Conservation (phyloP, 35 echinoderm and acorn worm genomes). For the Apostichopus parvimensis region DNA sequence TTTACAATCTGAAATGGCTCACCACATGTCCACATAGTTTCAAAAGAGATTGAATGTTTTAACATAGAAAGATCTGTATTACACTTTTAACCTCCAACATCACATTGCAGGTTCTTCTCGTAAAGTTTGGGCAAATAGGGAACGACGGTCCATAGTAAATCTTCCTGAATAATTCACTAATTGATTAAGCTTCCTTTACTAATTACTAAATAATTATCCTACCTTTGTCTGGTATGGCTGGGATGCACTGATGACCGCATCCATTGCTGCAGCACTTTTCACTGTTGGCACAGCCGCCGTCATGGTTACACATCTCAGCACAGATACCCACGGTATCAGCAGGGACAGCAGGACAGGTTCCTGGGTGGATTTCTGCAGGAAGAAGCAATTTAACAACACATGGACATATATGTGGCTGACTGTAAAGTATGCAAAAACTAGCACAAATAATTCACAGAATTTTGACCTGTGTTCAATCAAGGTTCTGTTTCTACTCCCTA, state of each 20-base stretch:
- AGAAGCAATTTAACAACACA: background rate
- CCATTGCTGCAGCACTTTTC: constrained; percentile 76
- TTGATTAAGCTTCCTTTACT: no score
- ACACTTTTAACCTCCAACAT: no score
- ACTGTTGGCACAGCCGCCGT: constrained; percentile 27
- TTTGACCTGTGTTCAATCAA: background rate
- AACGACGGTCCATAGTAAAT: no score
- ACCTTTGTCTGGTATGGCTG: constrained; percentile 46
- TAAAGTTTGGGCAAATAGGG: no score
- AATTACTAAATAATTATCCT: background rate
- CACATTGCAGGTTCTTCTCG: no score
- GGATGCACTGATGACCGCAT: constrained; percentile 64
- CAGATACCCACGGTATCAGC: constrained; percentile 36
- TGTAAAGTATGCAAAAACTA: no score
- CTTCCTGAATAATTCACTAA: no score
- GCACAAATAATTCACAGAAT: background rate
- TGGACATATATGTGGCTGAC: background rate
- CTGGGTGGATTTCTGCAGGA: constrained; percentile 35
- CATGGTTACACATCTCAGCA: constrained; percentile 53
- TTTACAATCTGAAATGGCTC: no score
- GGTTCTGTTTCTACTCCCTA: background rate
- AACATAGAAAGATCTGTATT: no score
- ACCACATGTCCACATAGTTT: no score
- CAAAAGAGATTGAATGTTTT: no score
- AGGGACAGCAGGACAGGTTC: constrained; percentile 24